phyloP scores from a whole-genome alignment of 2,888 invertebrate genomes.

The Brachynemurus nebulosus region DNA sequence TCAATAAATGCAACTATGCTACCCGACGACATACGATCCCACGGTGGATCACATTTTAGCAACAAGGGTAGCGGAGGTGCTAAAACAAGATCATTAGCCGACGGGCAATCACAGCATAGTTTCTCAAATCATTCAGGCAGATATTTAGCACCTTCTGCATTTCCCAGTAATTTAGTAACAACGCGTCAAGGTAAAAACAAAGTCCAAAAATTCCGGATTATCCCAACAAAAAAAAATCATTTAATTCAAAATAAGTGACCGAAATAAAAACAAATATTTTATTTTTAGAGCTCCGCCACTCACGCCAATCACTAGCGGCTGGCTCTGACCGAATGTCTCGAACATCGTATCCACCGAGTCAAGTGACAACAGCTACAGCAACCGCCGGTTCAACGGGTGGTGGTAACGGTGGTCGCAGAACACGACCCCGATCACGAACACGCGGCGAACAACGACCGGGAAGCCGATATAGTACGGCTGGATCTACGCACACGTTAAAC shows the following conservation, averaged over 20 bases:
- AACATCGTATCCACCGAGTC: conserved; percentile 52
- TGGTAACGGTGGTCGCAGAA: conserved; percentile 40
- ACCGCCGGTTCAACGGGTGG: conserved; percentile 39
- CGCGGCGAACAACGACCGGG: conserved; percentile 57
- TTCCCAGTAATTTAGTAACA: conserved; percentile 62
- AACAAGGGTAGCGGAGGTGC: conserved; percentile 38
- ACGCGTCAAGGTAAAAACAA: conserved; percentile 45
- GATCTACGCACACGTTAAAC: conserved; percentile 67
- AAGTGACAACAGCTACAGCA: conserved; percentile 37
- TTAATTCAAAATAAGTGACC: neutral
- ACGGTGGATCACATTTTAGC: conserved; percentile 47
- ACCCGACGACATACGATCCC: conserved; percentile 60
- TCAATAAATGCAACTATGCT: conserved; percentile 33
- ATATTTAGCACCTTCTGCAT: conserved; percentile 50
- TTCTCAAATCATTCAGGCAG: conserved; percentile 72
- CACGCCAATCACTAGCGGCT: conserved; percentile 71
- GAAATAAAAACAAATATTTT: neutral
- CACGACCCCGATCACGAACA: conserved; percentile 64
- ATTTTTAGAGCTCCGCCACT: conserved; percentile 61
- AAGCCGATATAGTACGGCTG: conserved; percentile 63
- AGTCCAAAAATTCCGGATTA: conserved; percentile 10
- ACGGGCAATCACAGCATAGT: conserved; percentile 81
- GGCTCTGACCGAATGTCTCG: conserved; percentile 71
- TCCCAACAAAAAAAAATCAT: neutral
- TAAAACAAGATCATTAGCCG: conserved; percentile 58